These are phyloP conservation scores for Theocolax elegans DNA, from an alignment of 1,140 invertebrate genomes.

Conservation along the genomic window DNA sequence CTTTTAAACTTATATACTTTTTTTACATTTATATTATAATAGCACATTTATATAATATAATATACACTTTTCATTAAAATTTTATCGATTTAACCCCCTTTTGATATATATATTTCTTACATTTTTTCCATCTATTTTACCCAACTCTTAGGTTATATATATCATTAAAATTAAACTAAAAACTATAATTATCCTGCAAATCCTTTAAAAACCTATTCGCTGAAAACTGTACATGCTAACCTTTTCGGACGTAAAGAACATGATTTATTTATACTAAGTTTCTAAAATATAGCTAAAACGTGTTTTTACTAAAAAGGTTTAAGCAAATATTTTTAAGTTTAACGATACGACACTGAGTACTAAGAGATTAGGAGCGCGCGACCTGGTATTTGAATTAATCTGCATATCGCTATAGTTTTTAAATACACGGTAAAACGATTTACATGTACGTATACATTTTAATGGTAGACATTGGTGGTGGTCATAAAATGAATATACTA, in stretches of 20 bases:
- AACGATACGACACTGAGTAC: no score
- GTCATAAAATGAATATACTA: conserved; percentile 25
- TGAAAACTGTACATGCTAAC: conserved; percentile 33
- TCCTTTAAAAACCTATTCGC: neutral
- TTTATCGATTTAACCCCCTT: neutral
- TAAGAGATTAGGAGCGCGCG: no score
- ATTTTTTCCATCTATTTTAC: no score
- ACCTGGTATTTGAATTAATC: neutral
- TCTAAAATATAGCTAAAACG: no score
- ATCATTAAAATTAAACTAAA: neutral
- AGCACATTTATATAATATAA: conserved; percentile 18
- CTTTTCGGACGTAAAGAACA: conserved; percentile 13
- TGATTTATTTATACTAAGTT: no score
- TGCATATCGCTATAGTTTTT: neutral
- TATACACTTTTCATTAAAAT: conserved; percentile 4
- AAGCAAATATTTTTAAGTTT: no score
- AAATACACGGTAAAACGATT: neutral
- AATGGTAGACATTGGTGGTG: conserved; percentile 41
- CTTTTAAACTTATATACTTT: neutral
- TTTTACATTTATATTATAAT: neutral
- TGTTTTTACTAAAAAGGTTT: no score
- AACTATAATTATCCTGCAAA: conserved; percentile 7
- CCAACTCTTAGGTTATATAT: no score
- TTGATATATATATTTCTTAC: neutral
- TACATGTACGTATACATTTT: no score